A percentile compares a stretch with the other conserved stretches of the same genome.
phyloP scores from a whole-genome alignment of 2,888 invertebrate genomes.

The Microplitis manilae region DNA sequence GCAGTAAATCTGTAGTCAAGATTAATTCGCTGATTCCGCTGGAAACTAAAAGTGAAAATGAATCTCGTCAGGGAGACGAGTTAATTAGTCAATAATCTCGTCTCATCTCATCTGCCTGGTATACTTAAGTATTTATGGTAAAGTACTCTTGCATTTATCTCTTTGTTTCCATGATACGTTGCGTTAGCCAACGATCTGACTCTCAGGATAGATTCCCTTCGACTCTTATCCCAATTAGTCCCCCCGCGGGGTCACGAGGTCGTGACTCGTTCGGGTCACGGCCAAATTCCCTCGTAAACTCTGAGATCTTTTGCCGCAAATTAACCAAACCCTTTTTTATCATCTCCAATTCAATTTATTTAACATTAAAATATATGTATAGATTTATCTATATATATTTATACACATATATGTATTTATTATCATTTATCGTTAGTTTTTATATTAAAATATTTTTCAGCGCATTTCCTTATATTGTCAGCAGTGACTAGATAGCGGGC shows the following conservation, averaged over 20 bases:
- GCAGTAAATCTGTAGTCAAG: conserved; percentile 9
- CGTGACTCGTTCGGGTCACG: conserved; percentile 45
- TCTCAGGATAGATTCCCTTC: conserved; percentile 36
- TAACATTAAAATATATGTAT: too few relatives aligned
- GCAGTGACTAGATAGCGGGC: neutral
- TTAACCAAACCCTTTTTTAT: conserved; percentile 23
- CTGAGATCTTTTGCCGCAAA: neutral
- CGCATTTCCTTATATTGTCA: neutral
- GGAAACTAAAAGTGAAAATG: neutral
- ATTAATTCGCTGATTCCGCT: neutral
- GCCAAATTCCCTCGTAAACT: conserved; percentile 44
- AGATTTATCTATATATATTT: conserved; percentile 1
- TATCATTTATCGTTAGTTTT: conserved; percentile 8
- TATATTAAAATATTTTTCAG: neutral
- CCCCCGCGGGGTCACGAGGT: conserved; percentile 46
- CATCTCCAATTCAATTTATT: neutral
- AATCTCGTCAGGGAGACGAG: conserved; percentile 36
- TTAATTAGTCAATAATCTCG: conserved; percentile 47
- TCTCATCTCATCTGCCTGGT: conserved; percentile 4
- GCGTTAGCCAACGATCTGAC: conserved; percentile 22
- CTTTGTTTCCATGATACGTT: neutral
- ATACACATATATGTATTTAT: conserved; percentile 20
- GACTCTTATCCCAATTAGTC: conserved; percentile 45
- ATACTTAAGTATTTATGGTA: neutral
- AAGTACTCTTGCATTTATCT: conserved; percentile 3